Evolutionary conservation across 2,888 invertebrate genomes (phyloP).

Genomic region (Sphaerophoria rueppellii): DNA sequence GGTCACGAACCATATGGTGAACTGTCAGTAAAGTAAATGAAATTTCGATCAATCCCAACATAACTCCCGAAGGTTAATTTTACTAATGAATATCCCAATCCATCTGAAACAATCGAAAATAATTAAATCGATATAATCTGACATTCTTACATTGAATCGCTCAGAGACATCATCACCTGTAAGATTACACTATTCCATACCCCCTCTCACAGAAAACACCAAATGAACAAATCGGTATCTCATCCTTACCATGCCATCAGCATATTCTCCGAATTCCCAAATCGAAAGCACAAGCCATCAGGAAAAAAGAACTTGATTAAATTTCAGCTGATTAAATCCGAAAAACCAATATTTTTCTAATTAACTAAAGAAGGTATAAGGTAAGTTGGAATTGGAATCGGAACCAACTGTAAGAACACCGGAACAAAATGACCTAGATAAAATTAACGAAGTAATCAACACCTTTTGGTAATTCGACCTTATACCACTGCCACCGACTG

Average conservation of each 20-base stretch:
- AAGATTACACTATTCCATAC: neutral
- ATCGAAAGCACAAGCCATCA: constrained; percentile 1
- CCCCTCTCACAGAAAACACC: neutral
- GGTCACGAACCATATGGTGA: too few relatives aligned
- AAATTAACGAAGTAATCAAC: constrained; percentile 34
- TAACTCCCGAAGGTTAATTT: too few relatives aligned
- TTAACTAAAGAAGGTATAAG: constrained; percentile 22
- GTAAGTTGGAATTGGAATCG: neutral
- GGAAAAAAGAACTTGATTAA: constrained; percentile 10
- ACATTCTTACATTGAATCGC: neutral
- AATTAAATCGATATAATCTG: constrained; percentile 12
- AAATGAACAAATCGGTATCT: neutral
- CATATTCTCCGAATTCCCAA: neutral
- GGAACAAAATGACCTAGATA: constrained; percentile 31
- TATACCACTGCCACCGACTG: too few relatives aligned
- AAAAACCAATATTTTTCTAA: constrained; percentile 39
- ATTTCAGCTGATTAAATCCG: constrained; percentile 29
- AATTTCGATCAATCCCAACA: too few relatives aligned
- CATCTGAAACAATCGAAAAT: neutral
- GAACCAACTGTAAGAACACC: neutral
- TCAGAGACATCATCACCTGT: constrained; percentile 5
- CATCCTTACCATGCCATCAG: neutral
- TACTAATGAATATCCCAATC: too few relatives aligned
- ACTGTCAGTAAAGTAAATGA: too few relatives aligned
- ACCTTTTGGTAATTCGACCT: neutral